Conservation (phyloP, 2,113 vertebrate species). For the Noturus placidus region DNA sequence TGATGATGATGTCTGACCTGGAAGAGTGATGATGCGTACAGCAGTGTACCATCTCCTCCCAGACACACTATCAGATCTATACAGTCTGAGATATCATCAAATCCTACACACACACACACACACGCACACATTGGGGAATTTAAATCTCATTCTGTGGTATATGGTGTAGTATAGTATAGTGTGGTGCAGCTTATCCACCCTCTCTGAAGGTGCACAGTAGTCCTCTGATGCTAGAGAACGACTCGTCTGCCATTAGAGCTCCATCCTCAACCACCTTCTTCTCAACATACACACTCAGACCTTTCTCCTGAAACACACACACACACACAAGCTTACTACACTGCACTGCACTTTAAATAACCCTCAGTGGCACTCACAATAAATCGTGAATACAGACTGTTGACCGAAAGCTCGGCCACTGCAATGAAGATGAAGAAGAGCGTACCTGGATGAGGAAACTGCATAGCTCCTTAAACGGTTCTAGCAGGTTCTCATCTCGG, state of each 20-base stretch:
- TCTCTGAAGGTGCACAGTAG: constrained; percentile 81
- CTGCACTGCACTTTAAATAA: neutral
- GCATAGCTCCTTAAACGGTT: constrained; percentile 80
- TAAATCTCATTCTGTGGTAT: neutral
- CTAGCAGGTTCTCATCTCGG: constrained; percentile 73
- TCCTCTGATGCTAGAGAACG: constrained; percentile 72
- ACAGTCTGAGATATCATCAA: constrained; percentile 78
- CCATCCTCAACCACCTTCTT: constrained; percentile 76
- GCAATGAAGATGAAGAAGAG: neutral
- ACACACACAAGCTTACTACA: neutral
- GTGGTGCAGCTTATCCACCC: constrained; percentile 58
- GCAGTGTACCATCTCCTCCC: constrained; percentile 79
- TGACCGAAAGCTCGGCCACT: neutral
- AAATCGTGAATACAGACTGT: neutral
- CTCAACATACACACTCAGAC: constrained; percentile 81
- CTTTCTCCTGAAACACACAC: constrained; percentile 69
- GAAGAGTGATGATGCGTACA: constrained; percentile 80
- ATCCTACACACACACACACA: constrained; percentile 63
- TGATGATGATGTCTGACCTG: constrained; percentile 64
- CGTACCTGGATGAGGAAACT: constrained; percentile 77
- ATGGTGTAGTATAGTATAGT: no score
- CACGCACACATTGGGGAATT: neutral
- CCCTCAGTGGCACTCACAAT: neutral
- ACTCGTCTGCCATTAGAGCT: constrained; percentile 69
- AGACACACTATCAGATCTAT: constrained; percentile 81